Percentiles rank a stretch among this genome's conserved stretches.
Evolutionary conservation across 2,113 vertebrate species (phyloP).

Genomic region (Murina feae): DNA sequence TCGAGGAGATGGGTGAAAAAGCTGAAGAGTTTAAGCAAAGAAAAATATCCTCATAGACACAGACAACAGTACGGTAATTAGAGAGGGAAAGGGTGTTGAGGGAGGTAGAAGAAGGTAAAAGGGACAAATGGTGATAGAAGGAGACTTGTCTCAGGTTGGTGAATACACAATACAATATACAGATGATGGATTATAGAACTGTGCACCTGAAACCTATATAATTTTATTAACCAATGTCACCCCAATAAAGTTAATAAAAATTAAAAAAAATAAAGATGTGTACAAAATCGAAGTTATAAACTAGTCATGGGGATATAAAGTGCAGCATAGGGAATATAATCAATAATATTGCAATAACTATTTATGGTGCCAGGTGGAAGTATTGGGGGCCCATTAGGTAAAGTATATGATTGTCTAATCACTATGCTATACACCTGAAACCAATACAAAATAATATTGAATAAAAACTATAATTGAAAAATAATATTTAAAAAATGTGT

Average conservation of each 20-base stretch:
- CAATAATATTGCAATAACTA: background rate
- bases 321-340: background rate
- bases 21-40: background rate
- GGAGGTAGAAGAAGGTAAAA: background rate
- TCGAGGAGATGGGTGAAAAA: background rate
- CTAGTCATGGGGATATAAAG: background rate
- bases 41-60: background rate
- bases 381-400: background rate
- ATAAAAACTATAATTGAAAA: background rate
- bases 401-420: background rate
- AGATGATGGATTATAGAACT: background rate
- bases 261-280: background rate
- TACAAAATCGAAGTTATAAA: background rate
- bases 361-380: background rate
- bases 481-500: background rate
- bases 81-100: background rate
- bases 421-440: background rate
- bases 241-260: background rate
- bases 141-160: background rate
- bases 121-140: background rate
- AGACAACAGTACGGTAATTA: background rate
- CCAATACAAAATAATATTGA: background rate
- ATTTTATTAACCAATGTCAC: background rate
- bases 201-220: background rate
- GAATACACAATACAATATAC: background rate